phyloP scores from a whole-genome alignment of 2,888 invertebrate species.

The Agriopis marginaria region DNA sequence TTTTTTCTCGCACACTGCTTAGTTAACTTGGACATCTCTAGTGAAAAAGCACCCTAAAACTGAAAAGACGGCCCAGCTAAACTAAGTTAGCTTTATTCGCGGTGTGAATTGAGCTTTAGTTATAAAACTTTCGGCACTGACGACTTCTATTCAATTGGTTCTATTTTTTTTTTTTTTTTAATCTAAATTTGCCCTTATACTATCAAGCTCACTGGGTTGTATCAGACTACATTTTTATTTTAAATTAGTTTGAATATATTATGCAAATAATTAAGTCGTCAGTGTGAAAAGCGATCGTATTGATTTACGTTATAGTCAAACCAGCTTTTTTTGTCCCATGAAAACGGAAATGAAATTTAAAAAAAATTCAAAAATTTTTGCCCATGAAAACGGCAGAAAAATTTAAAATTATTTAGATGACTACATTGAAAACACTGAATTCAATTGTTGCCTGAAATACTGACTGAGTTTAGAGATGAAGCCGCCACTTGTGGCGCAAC shows the following conservation, averaged over 20 bases:
- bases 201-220: constrained; percentile 10
- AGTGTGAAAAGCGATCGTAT: background rate
- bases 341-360: too few species aligned
- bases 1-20: too few species aligned
- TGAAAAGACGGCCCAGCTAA: background rate
- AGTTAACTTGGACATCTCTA: too few species aligned
- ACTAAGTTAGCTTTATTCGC: background rate
- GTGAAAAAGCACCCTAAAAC: too few species aligned
- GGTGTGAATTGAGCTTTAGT: constrained; percentile 1
- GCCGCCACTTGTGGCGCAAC: too few species aligned
- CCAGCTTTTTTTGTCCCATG: too few species aligned
- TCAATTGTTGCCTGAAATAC: too few species aligned
- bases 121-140: background rate
- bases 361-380: too few species aligned
- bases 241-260: background rate
- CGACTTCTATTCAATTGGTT: constrained; percentile 3
- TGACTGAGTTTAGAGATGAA: too few species aligned
- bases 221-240: background rate
- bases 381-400: too few species aligned
- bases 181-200: background rate
- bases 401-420: too few species aligned
- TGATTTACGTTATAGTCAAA: background rate
- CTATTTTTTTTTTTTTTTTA: background rate
- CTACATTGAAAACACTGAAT: too few species aligned
- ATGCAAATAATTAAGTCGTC: constrained; percentile 1